Evolutionary conservation across 1,140 invertebrate species (phyloP).

Genomic region (Lethocerus indicus): DNA sequence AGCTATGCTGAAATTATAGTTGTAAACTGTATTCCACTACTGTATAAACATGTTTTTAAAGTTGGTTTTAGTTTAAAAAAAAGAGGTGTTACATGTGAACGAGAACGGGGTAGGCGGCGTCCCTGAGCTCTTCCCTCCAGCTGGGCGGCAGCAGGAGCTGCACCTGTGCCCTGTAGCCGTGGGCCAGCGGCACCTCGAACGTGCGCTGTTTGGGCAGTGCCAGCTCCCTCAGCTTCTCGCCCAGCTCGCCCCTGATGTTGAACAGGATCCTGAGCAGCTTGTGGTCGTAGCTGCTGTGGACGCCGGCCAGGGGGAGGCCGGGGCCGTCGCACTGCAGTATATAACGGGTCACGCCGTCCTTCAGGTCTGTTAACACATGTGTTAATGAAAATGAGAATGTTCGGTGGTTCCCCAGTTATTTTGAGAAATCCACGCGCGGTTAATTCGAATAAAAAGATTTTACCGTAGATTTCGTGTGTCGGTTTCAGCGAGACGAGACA

Average conservation of each 20-base stretch:
- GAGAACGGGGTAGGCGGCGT: constrained; percentile 67
- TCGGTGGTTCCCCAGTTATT: too few species aligned
- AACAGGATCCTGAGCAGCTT: constrained; percentile 51
- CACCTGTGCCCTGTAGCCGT: constrained; percentile 58
- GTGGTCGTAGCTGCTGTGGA: constrained; percentile 50
- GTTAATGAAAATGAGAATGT: too few species aligned
- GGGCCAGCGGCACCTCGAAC: constrained; percentile 58
- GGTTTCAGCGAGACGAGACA: too few species aligned
- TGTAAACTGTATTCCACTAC: too few species aligned
- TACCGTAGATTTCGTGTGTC: too few species aligned
- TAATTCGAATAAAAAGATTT: too few species aligned
- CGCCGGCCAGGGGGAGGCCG: constrained; percentile 54
- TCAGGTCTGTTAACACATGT: background rate
- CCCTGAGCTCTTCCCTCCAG: constrained; percentile 63
- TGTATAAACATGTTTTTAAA: too few species aligned
- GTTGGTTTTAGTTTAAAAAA: background rate
- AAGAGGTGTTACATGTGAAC: constrained; percentile 53
- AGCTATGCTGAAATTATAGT: too few species aligned
- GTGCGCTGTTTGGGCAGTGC: constrained; percentile 54
- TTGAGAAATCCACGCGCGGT: too few species aligned
- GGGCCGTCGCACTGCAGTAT: constrained; percentile 63
- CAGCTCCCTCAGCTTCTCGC: constrained; percentile 39
- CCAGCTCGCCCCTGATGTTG: constrained; percentile 47
- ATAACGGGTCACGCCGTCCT: constrained; percentile 33
- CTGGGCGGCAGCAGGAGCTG: constrained; percentile 63